Conservation (phyloP, 2,113 vertebrate species). For the Cichladusa arquata region DNA sequence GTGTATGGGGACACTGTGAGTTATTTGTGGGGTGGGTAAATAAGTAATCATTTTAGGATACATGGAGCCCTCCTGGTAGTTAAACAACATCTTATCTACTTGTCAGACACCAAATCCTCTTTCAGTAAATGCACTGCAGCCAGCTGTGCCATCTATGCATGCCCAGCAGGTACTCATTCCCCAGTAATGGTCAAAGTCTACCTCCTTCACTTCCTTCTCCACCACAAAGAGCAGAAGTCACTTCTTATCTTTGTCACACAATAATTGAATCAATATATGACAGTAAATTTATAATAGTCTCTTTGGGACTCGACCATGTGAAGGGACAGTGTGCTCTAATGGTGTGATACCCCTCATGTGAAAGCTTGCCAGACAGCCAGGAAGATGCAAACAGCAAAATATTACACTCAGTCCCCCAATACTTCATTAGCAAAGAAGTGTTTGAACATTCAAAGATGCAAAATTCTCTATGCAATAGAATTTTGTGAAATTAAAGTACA, state of each 20-base stretch:
- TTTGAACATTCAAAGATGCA: background rate
- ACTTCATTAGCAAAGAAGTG: background rate
- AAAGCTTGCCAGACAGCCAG: background rate
- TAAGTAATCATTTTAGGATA: background rate
- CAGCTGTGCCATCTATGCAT: background rate
- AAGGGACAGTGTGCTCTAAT: background rate
- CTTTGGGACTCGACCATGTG: background rate
- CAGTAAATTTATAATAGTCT: background rate
- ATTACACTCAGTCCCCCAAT: background rate
- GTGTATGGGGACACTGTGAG: background rate
- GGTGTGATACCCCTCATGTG: accelerated
- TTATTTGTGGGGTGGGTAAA: background rate
- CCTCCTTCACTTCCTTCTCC: background rate
- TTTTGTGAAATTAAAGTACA: background rate
- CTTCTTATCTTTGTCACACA: background rate
- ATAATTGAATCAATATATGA: background rate
- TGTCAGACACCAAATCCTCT: background rate
- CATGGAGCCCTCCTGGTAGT: background rate
- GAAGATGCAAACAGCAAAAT: background rate
- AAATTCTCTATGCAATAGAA: background rate
- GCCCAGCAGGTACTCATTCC: background rate
- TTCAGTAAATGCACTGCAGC: background rate
- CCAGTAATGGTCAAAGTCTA: background rate
- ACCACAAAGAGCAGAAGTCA: background rate
- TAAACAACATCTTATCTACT: background rate